A percentile compares a stretch with the other conserved stretches of the same genome.
Evolutionary conservation across 2,797 vertebrate species (phyloP).

Genomic region (Decapterus maruadsi): DNA sequence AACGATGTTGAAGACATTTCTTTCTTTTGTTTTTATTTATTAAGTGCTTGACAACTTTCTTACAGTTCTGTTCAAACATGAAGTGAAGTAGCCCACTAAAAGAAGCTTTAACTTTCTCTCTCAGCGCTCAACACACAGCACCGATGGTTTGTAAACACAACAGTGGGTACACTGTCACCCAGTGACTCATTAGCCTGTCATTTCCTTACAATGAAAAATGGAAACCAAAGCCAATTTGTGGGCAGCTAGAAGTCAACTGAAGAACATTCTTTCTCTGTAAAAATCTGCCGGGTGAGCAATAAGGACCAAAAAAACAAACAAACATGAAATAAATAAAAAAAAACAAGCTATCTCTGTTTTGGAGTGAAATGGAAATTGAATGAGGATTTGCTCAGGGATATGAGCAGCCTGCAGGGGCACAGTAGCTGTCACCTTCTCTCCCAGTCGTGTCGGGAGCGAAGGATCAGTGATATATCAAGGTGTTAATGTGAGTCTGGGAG

Average conservation of each 20-base stretch:
- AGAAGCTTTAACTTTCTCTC: background rate
- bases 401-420: slow-evolving; percentile 58
- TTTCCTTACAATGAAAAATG: slow-evolving; percentile 15
- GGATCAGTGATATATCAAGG: slow-evolving; percentile 69
- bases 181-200: slow-evolving; percentile 30
- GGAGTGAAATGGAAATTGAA: slow-evolving; percentile 59
- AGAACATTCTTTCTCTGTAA: slow-evolving; percentile 25
- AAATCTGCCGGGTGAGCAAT: slow-evolving; percentile 36
- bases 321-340: slow-evolving; percentile 23
- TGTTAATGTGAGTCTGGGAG: slow-evolving; percentile 74
- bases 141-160: background rate
- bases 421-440: slow-evolving; percentile 55
- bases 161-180: slow-evolving; percentile 20
- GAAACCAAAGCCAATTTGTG: slow-evolving; percentile 29
- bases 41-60: background rate
- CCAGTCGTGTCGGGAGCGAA: slow-evolving; percentile 12
- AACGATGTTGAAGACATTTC: too few species aligned
- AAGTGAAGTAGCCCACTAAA: background rate
- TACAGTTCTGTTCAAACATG: background rate
- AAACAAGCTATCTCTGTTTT: slow-evolving; percentile 28
- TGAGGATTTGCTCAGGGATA: slow-evolving; percentile 50
- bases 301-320: slow-evolving; percentile 40
- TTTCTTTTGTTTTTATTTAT: too few species aligned
- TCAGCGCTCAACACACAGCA: background rate
- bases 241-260: slow-evolving; percentile 15